A percentile compares a stretch with the other conserved stretches of the same genome.
Conservation (phyloP, 2,797 vertebrate species). For the Serranus cabrilla region DNA sequence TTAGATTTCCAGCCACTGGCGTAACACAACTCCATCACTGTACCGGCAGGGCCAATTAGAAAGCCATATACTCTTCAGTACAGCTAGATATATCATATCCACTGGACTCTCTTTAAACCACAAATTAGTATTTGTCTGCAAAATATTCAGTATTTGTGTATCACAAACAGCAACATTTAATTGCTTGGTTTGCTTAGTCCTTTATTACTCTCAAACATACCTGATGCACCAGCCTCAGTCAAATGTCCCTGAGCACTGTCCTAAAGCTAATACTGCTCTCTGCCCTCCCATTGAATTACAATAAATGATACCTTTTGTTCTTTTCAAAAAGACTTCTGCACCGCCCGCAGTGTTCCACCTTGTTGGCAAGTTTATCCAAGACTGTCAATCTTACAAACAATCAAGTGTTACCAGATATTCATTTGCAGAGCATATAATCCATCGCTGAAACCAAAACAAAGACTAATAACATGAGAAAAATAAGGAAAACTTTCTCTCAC, state of each 20-base stretch:
- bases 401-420: not conserved
- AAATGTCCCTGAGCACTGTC: not conserved
- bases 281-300: not conserved
- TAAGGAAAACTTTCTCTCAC: not conserved
- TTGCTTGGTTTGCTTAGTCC: too few species aligned
- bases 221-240: not conserved
- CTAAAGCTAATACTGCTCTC: not conserved
- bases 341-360: not conserved
- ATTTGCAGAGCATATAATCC: not conserved
- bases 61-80: conserved; percentile 57
- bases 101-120: conserved; percentile 1
- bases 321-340: not conserved
- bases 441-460: not conserved
- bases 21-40: conserved; percentile 74
- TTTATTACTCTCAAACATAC: too few species aligned
- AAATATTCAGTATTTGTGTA: conserved; percentile 11
- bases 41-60: conserved; percentile 71
- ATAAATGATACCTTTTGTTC: not conserved
- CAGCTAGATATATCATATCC: conserved; percentile 24
- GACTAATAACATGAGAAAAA: conserved; percentile 1
- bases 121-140: not conserved
- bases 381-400: too few species aligned
- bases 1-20: conserved; percentile 80
- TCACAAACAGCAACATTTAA: conserved; percentile 8
- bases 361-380: not conserved